phyloP scores from a whole-genome alignment of 1,140 invertebrate genomes.

The Drosophila jambulina region DNA sequence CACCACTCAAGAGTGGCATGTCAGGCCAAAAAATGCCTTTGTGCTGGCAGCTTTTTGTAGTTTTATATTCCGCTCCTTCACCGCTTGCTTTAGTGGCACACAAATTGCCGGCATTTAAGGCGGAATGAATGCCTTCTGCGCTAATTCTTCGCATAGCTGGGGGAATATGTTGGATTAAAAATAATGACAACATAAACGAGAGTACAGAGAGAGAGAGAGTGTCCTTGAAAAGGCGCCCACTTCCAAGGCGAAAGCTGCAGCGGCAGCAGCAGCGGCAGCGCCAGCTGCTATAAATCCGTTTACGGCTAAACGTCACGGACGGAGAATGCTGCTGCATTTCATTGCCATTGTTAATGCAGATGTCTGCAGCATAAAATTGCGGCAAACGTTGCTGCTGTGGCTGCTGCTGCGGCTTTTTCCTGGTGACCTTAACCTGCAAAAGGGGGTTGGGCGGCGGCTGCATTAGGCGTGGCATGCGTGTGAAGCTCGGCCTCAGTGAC shows the following conservation, averaged over 20 bases:
- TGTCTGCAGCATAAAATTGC: slow-evolving; percentile 78
- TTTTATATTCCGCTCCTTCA: background rate
- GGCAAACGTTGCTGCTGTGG: slow-evolving; percentile 42
- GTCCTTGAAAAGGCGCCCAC: slow-evolving; percentile 52
- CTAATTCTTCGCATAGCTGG: slow-evolving; percentile 52
- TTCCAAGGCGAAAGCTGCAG: slow-evolving; percentile 55
- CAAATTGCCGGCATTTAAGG: slow-evolving; percentile 50
- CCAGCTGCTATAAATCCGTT: slow-evolving; percentile 70
- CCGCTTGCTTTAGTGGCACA: slow-evolving; percentile 21
- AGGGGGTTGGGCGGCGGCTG: slow-evolving; percentile 32
- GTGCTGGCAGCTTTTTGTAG: slow-evolving; percentile 39
- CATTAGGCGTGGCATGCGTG: slow-evolving; percentile 66
- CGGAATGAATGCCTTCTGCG: slow-evolving; percentile 40
- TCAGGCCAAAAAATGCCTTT: slow-evolving; percentile 57
- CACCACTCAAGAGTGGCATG: slow-evolving; percentile 44
- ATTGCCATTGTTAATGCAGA: slow-evolving; percentile 74
- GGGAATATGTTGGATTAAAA: slow-evolving; percentile 67
- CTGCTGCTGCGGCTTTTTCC: slow-evolving; percentile 23
- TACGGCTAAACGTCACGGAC: slow-evolving; percentile 69
- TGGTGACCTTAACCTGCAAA: slow-evolving; percentile 73
- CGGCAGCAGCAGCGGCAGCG: slow-evolving; percentile 15
- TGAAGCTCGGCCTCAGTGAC: slow-evolving; percentile 56
- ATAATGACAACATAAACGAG: slow-evolving; percentile 76
- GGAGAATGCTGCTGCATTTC: slow-evolving; percentile 49
- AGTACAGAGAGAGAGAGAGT: slow-evolving; percentile 2